Evolutionary conservation across 2,797 vertebrate genomes (phyloP).

Genomic region (Coccyzus lansbergi): DNA sequence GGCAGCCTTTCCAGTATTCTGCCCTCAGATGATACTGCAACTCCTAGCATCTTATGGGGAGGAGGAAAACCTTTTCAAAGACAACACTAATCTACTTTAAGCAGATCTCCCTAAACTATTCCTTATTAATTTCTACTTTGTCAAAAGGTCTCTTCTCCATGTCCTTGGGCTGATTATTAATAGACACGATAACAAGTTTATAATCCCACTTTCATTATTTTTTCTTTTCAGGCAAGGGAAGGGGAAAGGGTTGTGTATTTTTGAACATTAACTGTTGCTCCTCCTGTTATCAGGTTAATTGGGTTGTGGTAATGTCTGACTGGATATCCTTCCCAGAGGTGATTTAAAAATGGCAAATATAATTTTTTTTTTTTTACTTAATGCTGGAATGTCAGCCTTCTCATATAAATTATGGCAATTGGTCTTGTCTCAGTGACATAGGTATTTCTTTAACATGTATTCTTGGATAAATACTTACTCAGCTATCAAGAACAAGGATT

Average conservation of each 20-base stretch:
- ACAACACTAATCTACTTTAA: slow-evolving; percentile 22
- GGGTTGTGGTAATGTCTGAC: slow-evolving; percentile 44
- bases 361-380: slow-evolving; percentile 8
- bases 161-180: slow-evolving; percentile 30
- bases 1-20: slow-evolving; percentile 13
- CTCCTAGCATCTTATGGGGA: not conserved
- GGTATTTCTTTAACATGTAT: slow-evolving; percentile 44
- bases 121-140: slow-evolving; percentile 40
- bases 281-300: slow-evolving; percentile 64
- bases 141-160: slow-evolving; percentile 6
- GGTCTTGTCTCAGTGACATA: slow-evolving; percentile 36
- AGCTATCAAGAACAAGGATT: slow-evolving; percentile 38
- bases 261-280: not conserved
- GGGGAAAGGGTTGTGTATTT: not conserved
- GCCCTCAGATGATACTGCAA: not conserved
- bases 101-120: slow-evolving; percentile 15
- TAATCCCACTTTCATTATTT: slow-evolving; percentile 29
- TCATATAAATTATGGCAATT: slow-evolving; percentile 35
- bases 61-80: not conserved
- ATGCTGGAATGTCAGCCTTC: slow-evolving; percentile 29
- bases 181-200: not conserved
- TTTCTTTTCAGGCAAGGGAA: not conserved
- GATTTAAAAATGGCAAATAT: slow-evolving; percentile 65
- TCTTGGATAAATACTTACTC: slow-evolving; percentile 56
- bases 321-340: slow-evolving; percentile 52